A percentile compares a stretch with the other conserved stretches of the same genome.
These are phyloP conservation scores for Apocheima hispidaria DNA, from an alignment of 2,888 invertebrate genomes.

Conservation along the genomic window DNA sequence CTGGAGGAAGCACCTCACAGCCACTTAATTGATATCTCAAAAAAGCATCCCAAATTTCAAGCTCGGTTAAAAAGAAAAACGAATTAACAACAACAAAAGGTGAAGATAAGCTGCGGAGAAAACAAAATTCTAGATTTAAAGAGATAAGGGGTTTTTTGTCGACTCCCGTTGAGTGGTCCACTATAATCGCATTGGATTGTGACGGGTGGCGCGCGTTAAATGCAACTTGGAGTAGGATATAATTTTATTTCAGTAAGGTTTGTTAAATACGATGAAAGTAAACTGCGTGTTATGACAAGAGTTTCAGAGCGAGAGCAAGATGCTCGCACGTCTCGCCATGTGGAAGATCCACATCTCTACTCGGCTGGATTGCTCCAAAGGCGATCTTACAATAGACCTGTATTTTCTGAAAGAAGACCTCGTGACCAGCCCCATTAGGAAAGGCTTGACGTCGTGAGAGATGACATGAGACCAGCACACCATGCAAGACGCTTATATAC, in stretches of 20 bases:
- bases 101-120: conserved; percentile 61
- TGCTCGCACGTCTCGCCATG: too few relatives aligned
- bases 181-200: conserved; percentile 55
- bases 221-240: conserved; percentile 38
- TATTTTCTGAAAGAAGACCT: too few relatives aligned
- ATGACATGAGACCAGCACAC: too few relatives aligned
- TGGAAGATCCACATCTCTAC: too few relatives aligned
- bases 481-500: too few relatives aligned
- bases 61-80: conserved; percentile 54
- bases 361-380: too few relatives aligned
- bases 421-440: too few relatives aligned
- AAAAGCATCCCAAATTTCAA: conserved; percentile 39
- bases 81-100: conserved; percentile 60
- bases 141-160: conserved; percentile 57
- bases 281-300: too few relatives aligned
- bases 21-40: conserved; percentile 52
- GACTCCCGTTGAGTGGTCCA: conserved; percentile 46
- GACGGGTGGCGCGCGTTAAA: conserved; percentile 45
- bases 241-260: neutral
- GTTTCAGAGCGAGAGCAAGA: too few relatives aligned
- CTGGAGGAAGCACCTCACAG: conserved; percentile 30
- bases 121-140: conserved; percentile 57
- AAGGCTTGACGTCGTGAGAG: too few relatives aligned
- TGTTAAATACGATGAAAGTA: too few relatives aligned
- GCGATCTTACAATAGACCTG: too few relatives aligned